Conservation (phyloP, 2,888 invertebrate species). For the Ecdyonurus torrentis region DNA sequence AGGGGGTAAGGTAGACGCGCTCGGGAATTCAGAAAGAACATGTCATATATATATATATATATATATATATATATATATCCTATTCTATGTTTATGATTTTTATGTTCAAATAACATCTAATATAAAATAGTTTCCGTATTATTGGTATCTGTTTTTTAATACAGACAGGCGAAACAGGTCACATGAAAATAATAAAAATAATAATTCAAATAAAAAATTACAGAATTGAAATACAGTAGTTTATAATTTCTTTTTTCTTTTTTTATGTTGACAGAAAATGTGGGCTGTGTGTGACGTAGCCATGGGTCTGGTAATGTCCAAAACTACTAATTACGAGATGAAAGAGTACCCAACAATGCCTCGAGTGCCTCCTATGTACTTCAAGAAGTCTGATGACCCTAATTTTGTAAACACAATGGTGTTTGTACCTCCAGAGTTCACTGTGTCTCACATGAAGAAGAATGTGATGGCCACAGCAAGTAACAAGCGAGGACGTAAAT, state of each 20-base stretch:
- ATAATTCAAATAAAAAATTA: too few relatives aligned
- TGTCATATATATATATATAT: too few relatives aligned
- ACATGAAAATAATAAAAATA: too few relatives aligned
- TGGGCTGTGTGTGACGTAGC: slow-evolving; percentile 95
- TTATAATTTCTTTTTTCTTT: slow-evolving; percentile 7
- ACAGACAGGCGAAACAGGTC: too few relatives aligned
- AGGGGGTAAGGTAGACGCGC: too few relatives aligned
- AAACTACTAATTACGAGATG: slow-evolving; percentile 72
- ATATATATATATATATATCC: too few relatives aligned
- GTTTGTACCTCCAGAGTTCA: slow-evolving; percentile 58
- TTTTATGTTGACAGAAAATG: slow-evolving; percentile 52
- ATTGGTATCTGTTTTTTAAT: too few relatives aligned
- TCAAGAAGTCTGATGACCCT: slow-evolving; percentile 44
- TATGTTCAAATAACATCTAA: too few relatives aligned
- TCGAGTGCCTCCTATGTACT: slow-evolving; percentile 81
- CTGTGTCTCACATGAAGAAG: slow-evolving; percentile 1
- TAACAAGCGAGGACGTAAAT: not conserved
- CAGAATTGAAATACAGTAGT: too few relatives aligned
- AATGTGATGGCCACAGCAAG: not conserved
- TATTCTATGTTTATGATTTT: too few relatives aligned
- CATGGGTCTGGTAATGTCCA: slow-evolving; percentile 74
- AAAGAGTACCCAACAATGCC: slow-evolving; percentile 78
- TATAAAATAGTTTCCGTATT: too few relatives aligned
- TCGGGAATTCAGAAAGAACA: too few relatives aligned
- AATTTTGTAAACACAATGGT: slow-evolving; percentile 26